Evolutionary conservation across 2,888 invertebrate genomes (phyloP).

Genomic region (Drosophila tanythrix): DNA sequence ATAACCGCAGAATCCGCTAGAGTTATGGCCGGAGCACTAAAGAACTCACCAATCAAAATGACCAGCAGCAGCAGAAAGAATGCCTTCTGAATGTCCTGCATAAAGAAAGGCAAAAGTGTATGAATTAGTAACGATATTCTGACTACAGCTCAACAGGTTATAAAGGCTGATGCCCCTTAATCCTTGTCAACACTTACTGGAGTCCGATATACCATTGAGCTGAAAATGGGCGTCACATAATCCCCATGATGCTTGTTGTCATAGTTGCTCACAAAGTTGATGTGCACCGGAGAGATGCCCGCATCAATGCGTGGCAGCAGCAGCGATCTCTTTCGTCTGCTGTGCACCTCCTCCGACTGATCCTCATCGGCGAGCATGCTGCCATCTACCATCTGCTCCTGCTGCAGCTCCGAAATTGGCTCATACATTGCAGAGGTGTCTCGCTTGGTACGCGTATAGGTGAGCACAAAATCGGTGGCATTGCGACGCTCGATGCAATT

Average conservation of each 20-base stretch:
- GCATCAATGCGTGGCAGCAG: conserved; percentile 82
- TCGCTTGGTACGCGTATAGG: conserved; percentile 84
- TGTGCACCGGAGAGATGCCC: conserved; percentile 89
- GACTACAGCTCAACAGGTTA: neutral
- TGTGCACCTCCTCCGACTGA: conserved; percentile 59
- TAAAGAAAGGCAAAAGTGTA: neutral
- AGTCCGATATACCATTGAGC: conserved; percentile 95
- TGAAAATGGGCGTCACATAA: conserved; percentile 96
- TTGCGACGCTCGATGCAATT: conserved; percentile 91
- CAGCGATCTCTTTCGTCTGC: conserved; percentile 75
- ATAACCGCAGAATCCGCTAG: conserved; percentile 97
- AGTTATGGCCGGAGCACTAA: conserved; percentile 97
- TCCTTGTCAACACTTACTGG: conserved; percentile 75
- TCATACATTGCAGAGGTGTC: conserved; percentile 83
- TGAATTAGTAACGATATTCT: neutral
- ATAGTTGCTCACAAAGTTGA: conserved; percentile 91
- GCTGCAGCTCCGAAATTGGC: conserved; percentile 18
- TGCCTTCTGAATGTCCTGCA: conserved; percentile 94
- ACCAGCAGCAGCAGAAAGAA: conserved; percentile 97
- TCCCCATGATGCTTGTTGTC: conserved; percentile 88
- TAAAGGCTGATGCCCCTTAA: neutral
- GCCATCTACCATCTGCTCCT: conserved; percentile 11
- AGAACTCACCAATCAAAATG: conserved; percentile 98
- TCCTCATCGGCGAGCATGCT: conserved; percentile 39
- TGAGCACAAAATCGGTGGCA: conserved; percentile 88